Evolutionary conservation across 2,797 vertebrate species (phyloP), one percentile per base, ranked within the genome.

Genomic region (Takifugu ocellatus): DNA sequence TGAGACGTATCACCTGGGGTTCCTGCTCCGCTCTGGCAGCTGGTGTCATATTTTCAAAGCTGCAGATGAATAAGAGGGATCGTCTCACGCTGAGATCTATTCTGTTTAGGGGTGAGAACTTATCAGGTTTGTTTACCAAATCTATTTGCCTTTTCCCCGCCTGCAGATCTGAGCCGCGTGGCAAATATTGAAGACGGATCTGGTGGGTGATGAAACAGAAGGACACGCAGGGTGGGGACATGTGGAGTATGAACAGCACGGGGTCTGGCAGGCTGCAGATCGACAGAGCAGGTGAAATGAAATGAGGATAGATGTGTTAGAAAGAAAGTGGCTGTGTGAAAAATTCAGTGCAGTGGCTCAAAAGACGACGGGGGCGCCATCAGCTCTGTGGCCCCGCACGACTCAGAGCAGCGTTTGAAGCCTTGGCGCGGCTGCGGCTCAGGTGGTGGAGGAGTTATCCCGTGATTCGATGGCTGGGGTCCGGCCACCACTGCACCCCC

Each of bases 1-100:
- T 67, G 79, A 78, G 79, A 84, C 55, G 47, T 72, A 81, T 79
- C 60, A 70, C 81, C 63, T 61, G 49, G 48, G 64, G 58, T 67
- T 72, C 70, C 68, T 56, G 42, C 59, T 61, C 63, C 49, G 54
- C 66, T 73, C 61, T 21, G 63, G 52, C 74, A 74, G 74, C 70
- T 63, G 61, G 68, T 56, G 64, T 63, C 46, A 6, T 63, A 49
- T 72, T 74, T 77, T 58, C 57, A 65, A 63, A 61, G 51, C 61
- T 64, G 61, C 36, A 25, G 55, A 77, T 75, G 51, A 80, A 70
- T 56, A 82, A 68, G 68, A 63, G 66, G 44, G 45, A 77, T 66
- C 56, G 74, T 82, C 79, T 77, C 64, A 58, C 1, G 1, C 33
- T 61, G 68, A 52, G 50, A 31, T 59, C 21, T 42, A 29, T 31